Evolutionary conservation across 1,140 invertebrate genomes (phyloP).

Genomic region (Panulirus ornatus): DNA sequence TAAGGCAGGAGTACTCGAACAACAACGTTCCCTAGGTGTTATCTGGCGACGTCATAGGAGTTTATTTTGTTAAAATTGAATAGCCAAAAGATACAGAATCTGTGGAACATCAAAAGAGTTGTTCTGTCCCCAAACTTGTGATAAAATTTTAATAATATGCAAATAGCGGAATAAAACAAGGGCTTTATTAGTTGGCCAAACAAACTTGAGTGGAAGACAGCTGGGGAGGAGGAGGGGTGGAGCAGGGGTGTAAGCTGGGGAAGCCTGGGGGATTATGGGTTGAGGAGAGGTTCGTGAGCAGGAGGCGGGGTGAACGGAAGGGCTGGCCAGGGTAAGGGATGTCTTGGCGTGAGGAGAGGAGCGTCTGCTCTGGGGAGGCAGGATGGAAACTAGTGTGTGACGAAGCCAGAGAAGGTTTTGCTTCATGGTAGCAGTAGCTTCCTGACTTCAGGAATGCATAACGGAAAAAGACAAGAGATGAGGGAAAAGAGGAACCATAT

Average conservation of each 20-base stretch:
- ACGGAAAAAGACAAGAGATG: too few species aligned
- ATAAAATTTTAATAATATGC: constrained; percentile 71
- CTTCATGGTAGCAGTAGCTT: too few species aligned
- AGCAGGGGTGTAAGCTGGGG: too few species aligned
- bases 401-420: too few species aligned
- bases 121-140: constrained; percentile 59
- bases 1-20: constrained; percentile 2
- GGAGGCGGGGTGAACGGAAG: background rate
- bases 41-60: too few species aligned
- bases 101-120: constrained; percentile 56
- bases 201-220: constrained; percentile 46
- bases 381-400: too few species aligned
- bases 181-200: constrained; percentile 69
- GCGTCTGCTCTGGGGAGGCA: too few species aligned
- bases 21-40: background rate
- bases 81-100: constrained; percentile 31
- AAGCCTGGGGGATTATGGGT: background rate
- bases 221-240: background rate
- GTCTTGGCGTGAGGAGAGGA: too few species aligned
- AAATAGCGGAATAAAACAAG: constrained; percentile 69
- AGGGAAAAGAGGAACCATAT: too few species aligned
- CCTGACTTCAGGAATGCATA: too few species aligned
- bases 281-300: background rate
- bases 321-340: too few species aligned
- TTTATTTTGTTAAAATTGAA: too few species aligned